Evolutionary conservation across 2,113 vertebrate genomes (phyloP).

Genomic region (Raphicerus campestris): DNA sequence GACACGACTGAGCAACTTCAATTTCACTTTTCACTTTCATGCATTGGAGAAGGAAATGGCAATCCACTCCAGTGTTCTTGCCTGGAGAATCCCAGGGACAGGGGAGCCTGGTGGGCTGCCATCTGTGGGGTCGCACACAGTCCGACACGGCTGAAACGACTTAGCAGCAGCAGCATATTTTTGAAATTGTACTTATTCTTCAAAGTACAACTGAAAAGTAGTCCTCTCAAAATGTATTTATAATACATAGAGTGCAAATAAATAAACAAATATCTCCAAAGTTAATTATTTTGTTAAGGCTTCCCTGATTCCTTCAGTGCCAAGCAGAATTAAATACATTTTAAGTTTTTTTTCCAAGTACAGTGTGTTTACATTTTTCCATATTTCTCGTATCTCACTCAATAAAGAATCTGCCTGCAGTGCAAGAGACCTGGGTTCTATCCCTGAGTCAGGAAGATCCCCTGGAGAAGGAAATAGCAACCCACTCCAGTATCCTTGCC

Average conservation of each 20-base stretch:
- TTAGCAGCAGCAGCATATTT: not conserved
- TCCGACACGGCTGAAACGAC: fast-evolving
- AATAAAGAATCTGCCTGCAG: not conserved
- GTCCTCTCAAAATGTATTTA: not conserved
- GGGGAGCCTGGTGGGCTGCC: too few species aligned
- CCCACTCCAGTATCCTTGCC: not conserved
- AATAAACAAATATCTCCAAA: not conserved
- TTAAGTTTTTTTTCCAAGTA: not conserved
- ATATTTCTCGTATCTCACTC: fast-evolving
- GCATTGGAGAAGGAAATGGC: too few species aligned
- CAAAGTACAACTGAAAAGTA: not conserved
- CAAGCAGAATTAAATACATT: not conserved
- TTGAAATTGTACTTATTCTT: not conserved
- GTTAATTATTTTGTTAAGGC: not conserved
- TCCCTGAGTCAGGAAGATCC: not conserved
- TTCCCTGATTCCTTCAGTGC: not conserved
- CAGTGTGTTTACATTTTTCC: not conserved
- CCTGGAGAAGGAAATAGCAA: not conserved
- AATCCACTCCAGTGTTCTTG: too few species aligned
- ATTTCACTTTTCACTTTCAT: too few species aligned
- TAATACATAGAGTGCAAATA: not conserved
- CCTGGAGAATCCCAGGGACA: too few species aligned
- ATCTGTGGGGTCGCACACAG: fast-evolving
- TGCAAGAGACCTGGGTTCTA: not conserved
- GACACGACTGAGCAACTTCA: too few species aligned